Evolutionary conservation across 1,140 invertebrate genomes (phyloP).

Genomic region (Glossosoma conforme): DNA sequence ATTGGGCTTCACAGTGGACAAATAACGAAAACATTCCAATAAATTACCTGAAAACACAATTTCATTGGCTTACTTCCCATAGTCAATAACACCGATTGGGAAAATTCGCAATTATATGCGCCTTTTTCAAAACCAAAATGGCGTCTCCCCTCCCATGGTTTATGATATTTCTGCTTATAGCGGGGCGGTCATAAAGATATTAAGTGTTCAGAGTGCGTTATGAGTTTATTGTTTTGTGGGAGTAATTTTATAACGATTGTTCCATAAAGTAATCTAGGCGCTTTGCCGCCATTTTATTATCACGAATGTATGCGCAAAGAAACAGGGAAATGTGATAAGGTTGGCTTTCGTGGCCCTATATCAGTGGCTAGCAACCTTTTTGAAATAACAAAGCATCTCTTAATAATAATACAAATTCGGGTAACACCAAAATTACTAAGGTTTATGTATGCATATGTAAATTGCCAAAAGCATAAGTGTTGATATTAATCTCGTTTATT

Average conservation of each 20-base stretch:
- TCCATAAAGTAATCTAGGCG: conserved; percentile 2
- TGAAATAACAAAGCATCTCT: not conserved
- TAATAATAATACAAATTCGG: too few relatives aligned
- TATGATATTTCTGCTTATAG: not conserved
- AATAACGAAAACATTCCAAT: too few relatives aligned
- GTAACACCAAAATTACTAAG: too few relatives aligned
- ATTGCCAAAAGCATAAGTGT: too few relatives aligned
- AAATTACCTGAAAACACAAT: not conserved
- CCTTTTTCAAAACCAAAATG: not conserved
- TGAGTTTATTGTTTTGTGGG: conserved; percentile 3
- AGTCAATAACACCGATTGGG: too few relatives aligned
- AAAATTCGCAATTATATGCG: too few relatives aligned
- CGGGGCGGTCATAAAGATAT: not conserved
- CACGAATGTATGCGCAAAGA: not conserved
- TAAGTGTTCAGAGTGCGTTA: not conserved
- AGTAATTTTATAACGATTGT: not conserved
- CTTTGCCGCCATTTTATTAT: not conserved
- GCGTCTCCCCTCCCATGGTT: not conserved
- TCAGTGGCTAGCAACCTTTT: not conserved
- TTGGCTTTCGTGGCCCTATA: not conserved
- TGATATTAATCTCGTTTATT: too few relatives aligned
- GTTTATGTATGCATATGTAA: too few relatives aligned
- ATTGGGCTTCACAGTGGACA: too few relatives aligned
- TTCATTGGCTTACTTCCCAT: not conserved
- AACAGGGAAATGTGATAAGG: too few relatives aligned